These are phyloP conservation scores for Colaptes auratus DNA, from an alignment of 2,113 vertebrate species.

Conservation along the genomic window DNA sequence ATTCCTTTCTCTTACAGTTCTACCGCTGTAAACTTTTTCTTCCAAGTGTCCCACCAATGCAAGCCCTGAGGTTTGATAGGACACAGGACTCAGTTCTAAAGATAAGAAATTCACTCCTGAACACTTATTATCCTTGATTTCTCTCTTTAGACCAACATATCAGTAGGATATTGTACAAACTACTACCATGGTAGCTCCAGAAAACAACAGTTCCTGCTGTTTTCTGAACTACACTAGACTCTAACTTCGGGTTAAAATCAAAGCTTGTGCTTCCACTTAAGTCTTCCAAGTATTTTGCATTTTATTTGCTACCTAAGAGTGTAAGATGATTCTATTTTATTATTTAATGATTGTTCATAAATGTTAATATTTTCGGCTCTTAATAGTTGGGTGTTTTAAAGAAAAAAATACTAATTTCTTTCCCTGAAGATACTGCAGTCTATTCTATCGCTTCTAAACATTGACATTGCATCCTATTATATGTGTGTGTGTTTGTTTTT, in stretches of 20 bases:
- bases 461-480: neutral
- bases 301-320: neutral
- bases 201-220: neutral
- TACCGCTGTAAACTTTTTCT: neutral
- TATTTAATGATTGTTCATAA: neutral
- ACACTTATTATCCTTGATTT: neutral
- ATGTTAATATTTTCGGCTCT: neutral
- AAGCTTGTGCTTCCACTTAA: neutral
- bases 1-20: neutral
- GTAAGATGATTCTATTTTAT: neutral
- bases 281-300: neutral
- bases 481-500: neutral
- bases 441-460: neutral
- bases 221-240: neutral
- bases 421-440: neutral
- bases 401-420: neutral
- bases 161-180: neutral
- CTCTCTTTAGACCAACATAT: neutral
- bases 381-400: neutral
- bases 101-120: neutral
- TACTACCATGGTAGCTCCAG: too few relatives aligned
- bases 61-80: neutral
- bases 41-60: neutral
- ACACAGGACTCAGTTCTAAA: neutral
- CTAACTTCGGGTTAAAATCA: neutral